Evolutionary conservation across 2,797 vertebrate species (phyloP).

Genomic region (Glyptemys insculpta): DNA sequence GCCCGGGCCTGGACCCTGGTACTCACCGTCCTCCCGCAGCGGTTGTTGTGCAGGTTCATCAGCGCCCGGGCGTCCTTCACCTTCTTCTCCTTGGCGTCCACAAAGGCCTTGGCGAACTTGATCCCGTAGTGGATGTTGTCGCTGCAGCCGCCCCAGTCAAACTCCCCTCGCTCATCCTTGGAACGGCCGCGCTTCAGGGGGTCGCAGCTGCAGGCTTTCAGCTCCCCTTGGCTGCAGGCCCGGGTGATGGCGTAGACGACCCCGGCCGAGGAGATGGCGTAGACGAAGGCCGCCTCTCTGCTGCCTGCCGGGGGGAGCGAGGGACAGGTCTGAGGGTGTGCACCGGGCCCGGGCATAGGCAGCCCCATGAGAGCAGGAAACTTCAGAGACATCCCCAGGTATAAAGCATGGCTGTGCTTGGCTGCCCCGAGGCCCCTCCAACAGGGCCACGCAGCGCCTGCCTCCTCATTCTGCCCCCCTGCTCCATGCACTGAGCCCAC

Average conservation of each 20-base stretch:
- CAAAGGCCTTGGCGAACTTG: slow-evolving; percentile 95
- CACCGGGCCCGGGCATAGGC: neutral
- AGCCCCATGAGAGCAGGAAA: neutral
- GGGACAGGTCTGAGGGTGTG: neutral
- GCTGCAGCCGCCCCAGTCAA: slow-evolving; percentile 98
- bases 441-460: rapidly evolving
- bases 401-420: neutral
- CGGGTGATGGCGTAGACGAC: slow-evolving; percentile 96
- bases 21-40: slow-evolving; percentile 96
- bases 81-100: slow-evolving; percentile 95
- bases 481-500: too few relatives aligned
- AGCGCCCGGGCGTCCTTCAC: slow-evolving; percentile 94
- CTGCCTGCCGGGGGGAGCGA: slow-evolving; percentile 84
- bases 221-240: slow-evolving; percentile 96
- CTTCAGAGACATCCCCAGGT: neutral
- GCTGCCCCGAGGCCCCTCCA: neutral
- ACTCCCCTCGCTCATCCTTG: slow-evolving; percentile 89
- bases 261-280: slow-evolving; percentile 96
- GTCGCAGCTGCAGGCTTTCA: slow-evolving; percentile 94
- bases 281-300: slow-evolving; percentile 97
- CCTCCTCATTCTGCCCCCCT: too few relatives aligned
- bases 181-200: slow-evolving; percentile 88
- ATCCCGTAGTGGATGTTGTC: slow-evolving; percentile 97
- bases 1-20: neutral
- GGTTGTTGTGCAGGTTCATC: slow-evolving; percentile 99